Conservation (phyloP, 64 coral and sea anemone species). For the Actinia tenebrosa region DNA sequence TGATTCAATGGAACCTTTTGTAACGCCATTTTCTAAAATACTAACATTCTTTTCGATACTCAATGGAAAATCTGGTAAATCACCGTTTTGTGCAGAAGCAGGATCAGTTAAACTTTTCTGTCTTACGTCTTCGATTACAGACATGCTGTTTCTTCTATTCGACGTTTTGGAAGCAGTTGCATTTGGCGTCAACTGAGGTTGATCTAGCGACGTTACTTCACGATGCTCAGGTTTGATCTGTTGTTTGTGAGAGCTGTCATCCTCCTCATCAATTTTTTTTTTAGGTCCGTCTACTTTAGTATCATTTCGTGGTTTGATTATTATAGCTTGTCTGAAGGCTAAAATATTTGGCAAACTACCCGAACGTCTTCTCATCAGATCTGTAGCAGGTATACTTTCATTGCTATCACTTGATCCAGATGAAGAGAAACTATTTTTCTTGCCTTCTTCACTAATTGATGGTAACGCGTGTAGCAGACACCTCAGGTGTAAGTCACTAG, state of each 20-base stretch:
- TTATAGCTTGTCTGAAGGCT: background rate
- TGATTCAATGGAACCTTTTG: background rate
- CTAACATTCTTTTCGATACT: background rate
- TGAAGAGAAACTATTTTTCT: background rate
- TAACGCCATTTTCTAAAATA: background rate
- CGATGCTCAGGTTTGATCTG: background rate
- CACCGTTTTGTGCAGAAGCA: background rate
- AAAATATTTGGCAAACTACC: background rate
- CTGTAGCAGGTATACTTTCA: constrained; percentile 1
- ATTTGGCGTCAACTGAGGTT: background rate
- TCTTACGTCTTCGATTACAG: background rate
- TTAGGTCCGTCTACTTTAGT: background rate
- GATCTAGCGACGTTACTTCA: background rate
- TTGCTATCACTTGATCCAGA: background rate
- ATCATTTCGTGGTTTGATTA: background rate
- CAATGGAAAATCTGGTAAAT: background rate
- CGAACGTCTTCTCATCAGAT: background rate
- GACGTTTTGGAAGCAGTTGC: background rate
- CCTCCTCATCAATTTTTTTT: background rate
- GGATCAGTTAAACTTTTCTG: background rate
- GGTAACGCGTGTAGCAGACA: background rate
- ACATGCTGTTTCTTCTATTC: background rate
- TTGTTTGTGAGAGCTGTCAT: background rate
- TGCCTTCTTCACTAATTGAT: background rate
- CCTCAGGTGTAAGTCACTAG: background rate